These are phyloP conservation scores for Epinephelus awoara DNA, from an alignment of 2,797 vertebrate genomes.

Conservation along the genomic window DNA sequence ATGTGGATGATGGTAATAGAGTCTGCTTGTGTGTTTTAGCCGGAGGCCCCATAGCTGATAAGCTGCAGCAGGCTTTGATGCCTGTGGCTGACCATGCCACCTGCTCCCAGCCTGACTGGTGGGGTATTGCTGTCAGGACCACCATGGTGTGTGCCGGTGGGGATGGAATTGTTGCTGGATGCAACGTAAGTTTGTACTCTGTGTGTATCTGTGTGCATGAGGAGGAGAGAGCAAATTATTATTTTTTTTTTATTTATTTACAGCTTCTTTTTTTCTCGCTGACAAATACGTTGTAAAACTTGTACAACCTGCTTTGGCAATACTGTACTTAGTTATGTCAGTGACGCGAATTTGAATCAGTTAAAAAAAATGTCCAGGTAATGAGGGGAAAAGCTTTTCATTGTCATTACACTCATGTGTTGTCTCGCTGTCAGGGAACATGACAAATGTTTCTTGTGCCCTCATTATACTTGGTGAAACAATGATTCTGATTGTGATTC, in stretches of 20 bases:
- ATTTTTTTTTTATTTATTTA: neutral
- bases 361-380: slow-evolving; percentile 13
- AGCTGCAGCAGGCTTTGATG: slow-evolving; percentile 94
- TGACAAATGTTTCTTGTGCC: neutral
- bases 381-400: neutral
- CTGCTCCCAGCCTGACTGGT: slow-evolving; percentile 90
- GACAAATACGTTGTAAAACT: neutral
- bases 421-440: slow-evolving; percentile 15
- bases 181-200: slow-evolving; percentile 82
- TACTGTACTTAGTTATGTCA: neutral
- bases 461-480: slow-evolving; percentile 11
- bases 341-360: neutral
- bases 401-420: slow-evolving; percentile 2
- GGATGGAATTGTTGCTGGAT: slow-evolving; percentile 87
- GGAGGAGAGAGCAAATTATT: neutral
- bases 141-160: slow-evolving; percentile 88
- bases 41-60: slow-evolving; percentile 89
- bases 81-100: slow-evolving; percentile 89
- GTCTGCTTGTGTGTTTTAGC: slow-evolving; percentile 84
- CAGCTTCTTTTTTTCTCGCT: neutral
- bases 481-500: slow-evolving; percentile 20
- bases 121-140: slow-evolving; percentile 81
- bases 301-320: neutral
- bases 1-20: slow-evolving; percentile 67
- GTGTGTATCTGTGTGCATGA: slow-evolving; percentile 4